phyloP scores from a whole-genome alignment of 2,113 vertebrate species.

The Xenopus laevis region DNA sequence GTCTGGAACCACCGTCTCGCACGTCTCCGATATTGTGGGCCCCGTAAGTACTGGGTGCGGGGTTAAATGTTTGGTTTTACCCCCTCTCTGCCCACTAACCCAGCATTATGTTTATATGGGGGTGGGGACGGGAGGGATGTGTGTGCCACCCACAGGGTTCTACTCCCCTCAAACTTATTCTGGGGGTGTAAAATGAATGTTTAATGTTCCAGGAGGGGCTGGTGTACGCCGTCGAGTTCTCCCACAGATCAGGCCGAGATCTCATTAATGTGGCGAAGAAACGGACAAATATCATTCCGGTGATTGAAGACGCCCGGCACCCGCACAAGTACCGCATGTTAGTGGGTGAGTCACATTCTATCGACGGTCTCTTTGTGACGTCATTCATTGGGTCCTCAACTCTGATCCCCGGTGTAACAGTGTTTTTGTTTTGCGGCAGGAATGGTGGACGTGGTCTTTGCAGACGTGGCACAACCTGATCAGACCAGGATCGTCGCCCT shows the following conservation, averaged over 20 bases:
- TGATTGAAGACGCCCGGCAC: slow-evolving; percentile 88
- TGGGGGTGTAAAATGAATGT: too few species aligned
- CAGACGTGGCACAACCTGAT: slow-evolving; percentile 90
- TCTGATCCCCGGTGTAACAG: too few species aligned
- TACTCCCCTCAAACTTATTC: too few species aligned
- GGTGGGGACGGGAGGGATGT: too few species aligned
- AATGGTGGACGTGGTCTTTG: slow-evolving; percentile 95
- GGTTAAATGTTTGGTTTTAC: too few species aligned
- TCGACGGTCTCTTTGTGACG: too few species aligned
- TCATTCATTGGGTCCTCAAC: too few species aligned
- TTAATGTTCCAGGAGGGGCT: slow-evolving; percentile 78
- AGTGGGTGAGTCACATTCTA: slow-evolving; percentile 63
- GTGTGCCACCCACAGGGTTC: too few species aligned
- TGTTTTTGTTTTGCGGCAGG: slow-evolving; percentile 55
- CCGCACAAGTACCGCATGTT: slow-evolving; percentile 94
- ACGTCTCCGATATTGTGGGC: slow-evolving; percentile 89
- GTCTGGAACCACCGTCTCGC: slow-evolving; percentile 88
- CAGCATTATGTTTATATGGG: too few species aligned
- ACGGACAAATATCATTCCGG: slow-evolving; percentile 89
- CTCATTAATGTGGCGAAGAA: slow-evolving; percentile 92
- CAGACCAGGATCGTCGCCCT: slow-evolving; percentile 89
- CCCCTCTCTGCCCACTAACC: too few species aligned
- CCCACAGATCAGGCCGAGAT: slow-evolving; percentile 86
- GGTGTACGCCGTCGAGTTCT: slow-evolving; percentile 91
- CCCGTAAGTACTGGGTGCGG: slow-evolving; percentile 65